These are phyloP conservation scores for Conus canariensis DNA, from an alignment of 2,888 invertebrate genomes.

Conservation along the genomic window DNA sequence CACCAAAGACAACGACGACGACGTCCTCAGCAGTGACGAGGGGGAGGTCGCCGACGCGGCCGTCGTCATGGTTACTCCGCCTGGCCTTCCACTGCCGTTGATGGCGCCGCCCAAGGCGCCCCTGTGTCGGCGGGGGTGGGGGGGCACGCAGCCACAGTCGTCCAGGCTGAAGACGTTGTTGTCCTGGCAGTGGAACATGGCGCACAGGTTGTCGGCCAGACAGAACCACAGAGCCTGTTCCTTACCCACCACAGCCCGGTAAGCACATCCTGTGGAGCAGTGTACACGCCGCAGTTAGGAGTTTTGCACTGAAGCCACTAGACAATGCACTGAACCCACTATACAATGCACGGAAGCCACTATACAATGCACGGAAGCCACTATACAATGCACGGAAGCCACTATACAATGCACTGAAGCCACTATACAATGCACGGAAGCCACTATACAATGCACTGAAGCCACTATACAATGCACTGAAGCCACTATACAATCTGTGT, in stretches of 20 bases:
- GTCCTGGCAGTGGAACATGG: constrained; percentile 44
- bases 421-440: no score
- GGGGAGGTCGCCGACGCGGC: background rate
- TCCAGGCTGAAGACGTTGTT: constrained; percentile 39
- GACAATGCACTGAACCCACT: no score
- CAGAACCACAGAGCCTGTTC: constrained; percentile 43
- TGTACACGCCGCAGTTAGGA: no score
- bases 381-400: no score
- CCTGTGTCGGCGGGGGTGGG: background rate
- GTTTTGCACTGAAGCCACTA: no score
- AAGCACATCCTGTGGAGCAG: constrained; percentile 29
- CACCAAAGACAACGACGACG: background rate
- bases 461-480: no score
- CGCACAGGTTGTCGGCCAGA: constrained; percentile 39
- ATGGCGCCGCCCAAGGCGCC: background rate
- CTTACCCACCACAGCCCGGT: constrained; percentile 39
- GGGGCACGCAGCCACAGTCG: constrained; percentile 40
- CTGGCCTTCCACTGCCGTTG: background rate
- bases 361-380: no score
- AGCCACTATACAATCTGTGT: no score
- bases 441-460: no score
- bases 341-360: no score
- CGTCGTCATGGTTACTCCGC: no score
- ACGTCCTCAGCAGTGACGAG: background rate
- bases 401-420: no score